A percentile compares a stretch with the other conserved stretches of the same genome.
Evolutionary conservation across 2,797 vertebrate species (phyloP).

Genomic region (Tangara arthus): DNA sequence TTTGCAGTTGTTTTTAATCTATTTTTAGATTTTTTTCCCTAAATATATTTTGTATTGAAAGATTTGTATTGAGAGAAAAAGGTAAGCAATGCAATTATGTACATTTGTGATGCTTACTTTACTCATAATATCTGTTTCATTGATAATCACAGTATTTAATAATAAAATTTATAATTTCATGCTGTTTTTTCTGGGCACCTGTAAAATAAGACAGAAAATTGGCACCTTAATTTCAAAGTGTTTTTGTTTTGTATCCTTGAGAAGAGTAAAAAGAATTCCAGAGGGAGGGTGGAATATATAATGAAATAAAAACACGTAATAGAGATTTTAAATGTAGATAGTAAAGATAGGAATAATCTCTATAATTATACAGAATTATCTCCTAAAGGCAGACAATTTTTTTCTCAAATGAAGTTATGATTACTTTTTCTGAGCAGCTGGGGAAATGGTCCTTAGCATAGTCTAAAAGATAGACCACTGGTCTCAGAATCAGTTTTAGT

Average conservation of each 20-base stretch:
- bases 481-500: neutral
- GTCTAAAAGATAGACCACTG: neutral
- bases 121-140: neutral
- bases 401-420: neutral
- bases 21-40: neutral
- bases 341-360: neutral
- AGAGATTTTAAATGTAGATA: neutral
- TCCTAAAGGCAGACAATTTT: neutral
- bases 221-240: neutral
- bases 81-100: neutral
- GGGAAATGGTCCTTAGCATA: neutral
- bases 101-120: neutral
- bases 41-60: neutral
- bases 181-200: neutral
- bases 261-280: neutral
- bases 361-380: neutral
- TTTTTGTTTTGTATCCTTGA: neutral
- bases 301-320: neutral
- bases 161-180: neutral
- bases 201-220: neutral
- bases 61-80: neutral
- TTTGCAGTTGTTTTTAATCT: neutral
- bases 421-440: neutral
- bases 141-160: neutral
- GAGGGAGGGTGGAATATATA: neutral